Conservation (phyloP, 2,797 vertebrate genomes). For the Eremophila alpestris region DNA sequence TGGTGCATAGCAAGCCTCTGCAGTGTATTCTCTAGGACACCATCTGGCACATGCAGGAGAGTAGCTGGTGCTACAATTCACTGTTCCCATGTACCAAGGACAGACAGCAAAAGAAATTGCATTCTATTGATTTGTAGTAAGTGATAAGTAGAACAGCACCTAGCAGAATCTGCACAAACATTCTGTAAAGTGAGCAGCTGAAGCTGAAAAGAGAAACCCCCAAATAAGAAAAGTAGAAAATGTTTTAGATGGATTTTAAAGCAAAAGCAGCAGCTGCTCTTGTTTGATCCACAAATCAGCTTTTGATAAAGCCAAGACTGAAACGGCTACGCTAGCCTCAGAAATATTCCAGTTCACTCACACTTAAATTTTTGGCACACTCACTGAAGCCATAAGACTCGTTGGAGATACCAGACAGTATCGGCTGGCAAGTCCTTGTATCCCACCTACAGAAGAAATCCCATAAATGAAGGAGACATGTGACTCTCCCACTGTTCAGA, state of each 20-base stretch:
- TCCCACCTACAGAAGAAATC: slow-evolving; percentile 29
- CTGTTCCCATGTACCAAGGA: not conserved
- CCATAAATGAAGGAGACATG: not conserved
- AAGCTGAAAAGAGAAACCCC: not conserved
- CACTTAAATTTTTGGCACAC: not conserved
- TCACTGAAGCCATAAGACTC: not conserved
- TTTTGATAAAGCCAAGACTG: slow-evolving; percentile 25
- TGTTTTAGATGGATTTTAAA: not conserved
- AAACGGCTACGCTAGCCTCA: not conserved
- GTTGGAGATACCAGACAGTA: not conserved
- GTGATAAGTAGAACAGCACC: not conserved
- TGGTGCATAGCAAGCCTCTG: not conserved
- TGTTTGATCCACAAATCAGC: slow-evolving; percentile 48
- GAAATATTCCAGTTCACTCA: slow-evolving; percentile 5
- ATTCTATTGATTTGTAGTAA: not conserved
- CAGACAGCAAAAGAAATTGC: not conserved
- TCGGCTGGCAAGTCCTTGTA: not conserved
- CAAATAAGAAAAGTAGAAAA: not conserved
- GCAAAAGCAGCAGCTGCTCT: not conserved
- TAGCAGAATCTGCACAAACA: not conserved
- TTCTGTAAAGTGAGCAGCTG: not conserved
- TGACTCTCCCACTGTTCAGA: not conserved
- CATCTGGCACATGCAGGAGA: slow-evolving; percentile 30
- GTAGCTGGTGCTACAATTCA: not conserved
- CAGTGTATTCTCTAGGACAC: not conserved